Percentiles rank a stretch among this genome's conserved stretches.
Evolutionary conservation across 2,888 invertebrate genomes (phyloP).

Genomic region (Drosophila kokeensis): DNA sequence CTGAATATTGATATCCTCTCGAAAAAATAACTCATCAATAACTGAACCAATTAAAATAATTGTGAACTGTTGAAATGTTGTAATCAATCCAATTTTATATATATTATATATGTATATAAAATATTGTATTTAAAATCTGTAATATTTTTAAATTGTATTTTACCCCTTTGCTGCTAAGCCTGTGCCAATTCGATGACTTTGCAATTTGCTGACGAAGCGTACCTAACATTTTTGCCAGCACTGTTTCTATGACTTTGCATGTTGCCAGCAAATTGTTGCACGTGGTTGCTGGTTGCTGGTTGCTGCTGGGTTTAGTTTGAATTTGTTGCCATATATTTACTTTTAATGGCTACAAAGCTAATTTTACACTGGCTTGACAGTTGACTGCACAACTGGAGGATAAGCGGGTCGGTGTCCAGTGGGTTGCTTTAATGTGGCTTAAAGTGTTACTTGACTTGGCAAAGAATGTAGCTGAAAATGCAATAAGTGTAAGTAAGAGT

Average conservation of each 20-base stretch:
- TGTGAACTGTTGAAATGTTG: background rate
- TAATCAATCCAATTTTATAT: background rate
- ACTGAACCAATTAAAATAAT: background rate
- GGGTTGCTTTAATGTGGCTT: slow-evolving; percentile 24
- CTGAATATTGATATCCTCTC: background rate
- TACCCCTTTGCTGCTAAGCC: slow-evolving; percentile 4
- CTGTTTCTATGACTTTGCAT: slow-evolving; percentile 65
- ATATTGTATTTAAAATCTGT: too few relatives aligned
- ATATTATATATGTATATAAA: background rate
- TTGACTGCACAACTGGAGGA: slow-evolving; percentile 52
- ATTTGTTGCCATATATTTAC: slow-evolving; percentile 43
- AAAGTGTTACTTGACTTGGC: slow-evolving; percentile 20
- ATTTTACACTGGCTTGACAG: slow-evolving; percentile 72
- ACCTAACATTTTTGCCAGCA: slow-evolving; percentile 42
- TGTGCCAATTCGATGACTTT: slow-evolving; percentile 10
- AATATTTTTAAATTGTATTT: too few relatives aligned
- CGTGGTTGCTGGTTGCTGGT: slow-evolving; percentile 39
- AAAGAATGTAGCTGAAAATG: background rate
- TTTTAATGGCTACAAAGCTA: slow-evolving; percentile 65
- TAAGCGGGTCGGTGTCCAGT: background rate
- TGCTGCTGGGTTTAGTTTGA: slow-evolving; percentile 37
- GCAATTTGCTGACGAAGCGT: slow-evolving; percentile 8
- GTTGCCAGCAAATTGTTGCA: slow-evolving; percentile 66
- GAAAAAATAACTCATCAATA: background rate
- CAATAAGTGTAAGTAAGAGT: background rate